Evolutionary conservation across 2,888 invertebrate species (phyloP), one percentile per base, ranked within the genome.

Genomic region (Plagiodera versicolora): DNA sequence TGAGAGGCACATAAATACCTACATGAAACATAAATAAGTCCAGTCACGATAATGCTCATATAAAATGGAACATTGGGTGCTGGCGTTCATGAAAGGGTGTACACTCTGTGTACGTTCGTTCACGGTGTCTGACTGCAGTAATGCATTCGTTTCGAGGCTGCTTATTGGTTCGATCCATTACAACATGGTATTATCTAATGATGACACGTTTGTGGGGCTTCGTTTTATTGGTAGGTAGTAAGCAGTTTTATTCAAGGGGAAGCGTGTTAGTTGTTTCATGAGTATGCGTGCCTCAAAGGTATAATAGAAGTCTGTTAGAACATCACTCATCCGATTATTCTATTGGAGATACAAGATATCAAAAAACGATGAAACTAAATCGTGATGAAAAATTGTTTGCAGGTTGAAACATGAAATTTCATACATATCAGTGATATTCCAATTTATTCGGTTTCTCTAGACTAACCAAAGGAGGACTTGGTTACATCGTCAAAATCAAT

Each of bases 11-110:
- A 24, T 24, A 39, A 2, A 39, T 47, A 55, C 58, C 60, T 55
- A 60, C 49, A 63, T 60, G 63, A 63, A 55, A 61, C 47, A 51
- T 58, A 57, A 58, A 58, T 55, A 46, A 54, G 28, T 55, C 47
- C 32, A 45, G 61, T 61, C 58, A 61, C 55, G 61, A 61, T 44
- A 58, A 46, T 46, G 30, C 44, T 58, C 50, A 49, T 39, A 39
- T 45, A 50, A 58, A 61, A 58, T 44, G 39, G 19, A 52, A 53
- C 50, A 52, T 28, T 52, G 56, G 14, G 39, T 39, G 39, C 39
- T 39, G 14, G 39, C 39, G 3, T n/a, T 39, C 39, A 39, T 39
- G n/a, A 6, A 11, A 39, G 39, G 39, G 39, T 39, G 39, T 56
- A 56, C 46, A 48, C 16, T 48, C 58, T 45, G 46, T 45, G 49